Conservation (phyloP, 2,113 vertebrate species). For the Vulpes ferrilata region DNA sequence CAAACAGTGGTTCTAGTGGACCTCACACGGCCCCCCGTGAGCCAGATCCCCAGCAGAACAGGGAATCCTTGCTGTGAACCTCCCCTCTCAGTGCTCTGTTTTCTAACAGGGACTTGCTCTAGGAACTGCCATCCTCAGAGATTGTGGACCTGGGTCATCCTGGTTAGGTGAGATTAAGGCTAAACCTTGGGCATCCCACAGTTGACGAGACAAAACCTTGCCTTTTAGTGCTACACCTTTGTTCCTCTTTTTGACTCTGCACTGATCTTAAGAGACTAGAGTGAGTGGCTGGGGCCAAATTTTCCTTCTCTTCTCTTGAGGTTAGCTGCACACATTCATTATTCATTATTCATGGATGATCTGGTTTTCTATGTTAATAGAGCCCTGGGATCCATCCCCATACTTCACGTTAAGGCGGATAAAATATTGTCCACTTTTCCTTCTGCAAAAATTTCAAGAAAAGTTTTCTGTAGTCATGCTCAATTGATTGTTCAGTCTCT, state of each 20-base stretch:
- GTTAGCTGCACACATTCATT: background rate
- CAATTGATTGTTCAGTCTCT: background rate
- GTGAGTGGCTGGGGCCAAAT: background rate
- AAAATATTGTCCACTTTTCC: background rate
- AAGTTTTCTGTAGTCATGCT: background rate
- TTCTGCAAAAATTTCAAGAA: constrained; percentile 37
- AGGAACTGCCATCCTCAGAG: background rate
- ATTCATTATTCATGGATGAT: background rate
- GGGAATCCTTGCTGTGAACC: background rate
- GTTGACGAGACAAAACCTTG: background rate
- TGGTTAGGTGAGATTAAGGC: background rate
- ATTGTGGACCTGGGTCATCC: background rate
- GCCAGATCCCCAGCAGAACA: background rate
- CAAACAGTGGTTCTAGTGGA: background rate
- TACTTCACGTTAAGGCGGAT: background rate
- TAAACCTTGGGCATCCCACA: background rate
- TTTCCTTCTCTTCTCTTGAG: background rate
- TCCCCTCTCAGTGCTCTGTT: background rate
- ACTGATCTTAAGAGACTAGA: background rate
- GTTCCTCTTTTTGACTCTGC: background rate
- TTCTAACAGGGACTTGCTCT: background rate
- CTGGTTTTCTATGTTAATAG: background rate
- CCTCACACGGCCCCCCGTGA: background rate
- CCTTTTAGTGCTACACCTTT: background rate
- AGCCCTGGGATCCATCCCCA: background rate